A percentile compares a stretch with the other conserved stretches of the same genome.
These are phyloP conservation scores for Amphimallon solstitiale DNA, from an alignment of 2,888 invertebrate genomes.

Conservation along the genomic window DNA sequence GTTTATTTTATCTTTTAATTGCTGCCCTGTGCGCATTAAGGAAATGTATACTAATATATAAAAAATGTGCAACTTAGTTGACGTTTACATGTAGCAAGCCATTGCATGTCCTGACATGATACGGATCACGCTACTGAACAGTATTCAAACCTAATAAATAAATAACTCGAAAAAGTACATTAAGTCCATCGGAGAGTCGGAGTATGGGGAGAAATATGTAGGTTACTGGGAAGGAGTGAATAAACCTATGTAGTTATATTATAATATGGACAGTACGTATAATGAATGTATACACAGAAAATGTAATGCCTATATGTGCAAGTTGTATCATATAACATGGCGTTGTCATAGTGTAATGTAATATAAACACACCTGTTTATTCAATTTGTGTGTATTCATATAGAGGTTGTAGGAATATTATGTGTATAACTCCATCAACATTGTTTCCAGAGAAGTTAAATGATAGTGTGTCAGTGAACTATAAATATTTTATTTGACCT, in stretches of 20 bases:
- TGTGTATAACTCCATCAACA: slow-evolving; percentile 9
- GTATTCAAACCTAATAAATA: slow-evolving; percentile 22
- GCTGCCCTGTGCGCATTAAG: slow-evolving; percentile 3
- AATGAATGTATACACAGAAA: neutral
- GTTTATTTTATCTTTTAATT: slow-evolving; percentile 2
- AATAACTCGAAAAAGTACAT: slow-evolving; percentile 22
- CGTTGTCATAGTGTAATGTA: slow-evolving; percentile 13
- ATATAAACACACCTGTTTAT: slow-evolving; percentile 22
- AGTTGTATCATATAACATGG: neutral
- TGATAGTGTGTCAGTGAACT: slow-evolving; percentile 24
- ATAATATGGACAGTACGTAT: too few relatives aligned
- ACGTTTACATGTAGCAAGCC: slow-evolving; percentile 2
- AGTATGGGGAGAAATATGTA: neutral
- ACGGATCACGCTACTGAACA: slow-evolving; percentile 21
- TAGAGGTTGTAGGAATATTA: neutral
- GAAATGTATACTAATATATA: slow-evolving; percentile 13
- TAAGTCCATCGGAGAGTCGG: slow-evolving; percentile 12
- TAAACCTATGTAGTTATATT: slow-evolving; percentile 8
- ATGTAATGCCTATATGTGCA: neutral
- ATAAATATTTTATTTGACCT: slow-evolving; percentile 30
- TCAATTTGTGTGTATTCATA: slow-evolving; percentile 4
- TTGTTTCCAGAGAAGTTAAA: neutral
- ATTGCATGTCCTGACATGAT: slow-evolving; percentile 31
- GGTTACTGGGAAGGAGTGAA: slow-evolving; percentile 23
- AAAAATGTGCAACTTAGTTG: slow-evolving; percentile 10